Evolutionary conservation across 2,888 invertebrate species (phyloP), one percentile per base, ranked within the genome.

Genomic region (Brachynemurus nebulosus): DNA sequence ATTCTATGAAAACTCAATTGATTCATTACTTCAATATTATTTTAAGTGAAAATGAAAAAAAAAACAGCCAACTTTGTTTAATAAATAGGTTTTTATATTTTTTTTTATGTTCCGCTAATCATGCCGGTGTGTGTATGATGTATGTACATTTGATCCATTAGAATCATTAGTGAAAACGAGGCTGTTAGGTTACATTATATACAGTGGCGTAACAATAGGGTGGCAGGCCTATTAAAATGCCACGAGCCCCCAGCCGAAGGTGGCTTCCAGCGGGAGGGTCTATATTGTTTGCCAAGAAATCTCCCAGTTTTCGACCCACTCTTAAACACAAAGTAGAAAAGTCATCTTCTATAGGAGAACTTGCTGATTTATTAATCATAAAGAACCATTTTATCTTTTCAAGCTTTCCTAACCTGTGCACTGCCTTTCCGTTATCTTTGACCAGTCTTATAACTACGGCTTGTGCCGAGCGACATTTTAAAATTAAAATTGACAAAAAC

Each of bases 341-440:
- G 39, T 39, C 39, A 39, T 9, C 38, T 36, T 36, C 36, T 36
- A 39, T 4, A 39, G 19, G 39, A 39, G 39, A 39, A 21, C 39
- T 16, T 39, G 18, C 39, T 4, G 39, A 39, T 6, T 39, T 39
- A 39, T 39, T 39, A 39, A 39, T 39, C 3, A 39, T 39, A 39
- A 3, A 39, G 39, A 39, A 39, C 19, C 39, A 6, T 39, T 39
- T 39, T 20, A 39, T 39, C 11, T 39, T 20, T 39, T 39, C 2
- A 2, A 33, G 20, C 33, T 34, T 25, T 19, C 23, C n/a, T n/a
- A n/a, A n/a, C n/a, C 23, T 23, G 23, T 23, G 23, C 9, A 9
- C 23, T 23, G 33, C 12, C 11, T 33, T 25, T 33, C n/a, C 12
- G 30, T 40, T 40, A 25, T 23, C 18, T 27, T 27, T 4, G 3